These are phyloP conservation scores for Halcyon smyrnensis DNA, from an alignment of 2,797 vertebrate species.

Conservation along the genomic window DNA sequence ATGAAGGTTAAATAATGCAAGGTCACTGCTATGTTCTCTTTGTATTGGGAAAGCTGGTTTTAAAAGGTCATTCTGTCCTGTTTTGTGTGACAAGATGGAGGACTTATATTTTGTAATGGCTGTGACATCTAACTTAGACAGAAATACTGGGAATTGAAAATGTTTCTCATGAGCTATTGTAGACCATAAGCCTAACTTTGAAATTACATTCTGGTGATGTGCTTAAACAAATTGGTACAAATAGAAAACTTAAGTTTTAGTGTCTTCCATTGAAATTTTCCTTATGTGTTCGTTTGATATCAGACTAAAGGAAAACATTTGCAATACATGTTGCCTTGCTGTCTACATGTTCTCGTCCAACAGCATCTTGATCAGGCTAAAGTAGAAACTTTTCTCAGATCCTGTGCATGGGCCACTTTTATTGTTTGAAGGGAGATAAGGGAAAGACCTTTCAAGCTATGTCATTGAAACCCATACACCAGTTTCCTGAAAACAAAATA, in stretches of 20 bases:
- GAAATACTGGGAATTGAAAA: background rate
- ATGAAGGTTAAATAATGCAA: background rate
- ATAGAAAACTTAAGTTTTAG: background rate
- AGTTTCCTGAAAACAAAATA: background rate
- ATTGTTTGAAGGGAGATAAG: background rate
- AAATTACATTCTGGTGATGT: background rate
- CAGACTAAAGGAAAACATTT: background rate
- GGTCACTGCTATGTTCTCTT: background rate
- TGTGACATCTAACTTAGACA: background rate
- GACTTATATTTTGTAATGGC: background rate
- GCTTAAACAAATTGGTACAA: background rate
- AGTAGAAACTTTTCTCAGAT: background rate
- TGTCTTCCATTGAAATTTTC: background rate
- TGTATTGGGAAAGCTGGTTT: conserved; percentile 19
- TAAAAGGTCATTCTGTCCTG: background rate
- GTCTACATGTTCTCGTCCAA: rapidly evolving
- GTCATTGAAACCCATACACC: background rate
- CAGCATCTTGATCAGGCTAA: background rate
- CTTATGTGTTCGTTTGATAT: background rate
- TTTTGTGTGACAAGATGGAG: background rate
- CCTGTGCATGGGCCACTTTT: background rate
- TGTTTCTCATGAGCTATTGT: background rate
- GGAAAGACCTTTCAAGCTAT: background rate
- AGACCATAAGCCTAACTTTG: background rate
- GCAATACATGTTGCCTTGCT: background rate